Base-by-base conservation (phyloP, 2,888 invertebrate species). In the Nemurella pictetii region DNA sequence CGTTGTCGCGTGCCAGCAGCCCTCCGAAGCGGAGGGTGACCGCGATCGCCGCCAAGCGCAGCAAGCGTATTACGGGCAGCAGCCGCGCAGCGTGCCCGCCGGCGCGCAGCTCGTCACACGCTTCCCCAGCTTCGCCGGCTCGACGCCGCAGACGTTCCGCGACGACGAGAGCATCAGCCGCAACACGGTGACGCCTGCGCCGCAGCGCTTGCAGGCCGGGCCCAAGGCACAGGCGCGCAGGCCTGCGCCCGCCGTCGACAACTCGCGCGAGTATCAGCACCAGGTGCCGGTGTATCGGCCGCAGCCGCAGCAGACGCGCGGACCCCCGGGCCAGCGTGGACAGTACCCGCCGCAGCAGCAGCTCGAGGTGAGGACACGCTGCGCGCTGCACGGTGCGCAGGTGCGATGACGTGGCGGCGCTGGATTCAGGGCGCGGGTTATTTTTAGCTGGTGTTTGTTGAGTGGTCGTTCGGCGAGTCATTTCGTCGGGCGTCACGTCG, bases 71-170 rank as follows among this genome's bases (percentile, higher is more conserved):
- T 87, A 86, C 85, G 85, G 86, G 0, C 85, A 85, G 32, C 87
- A 85, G 55, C 84, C 85, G 32, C 86, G 86, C 73, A 86, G 84
- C 32, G 36, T 73, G 82, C 55, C 72, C 55, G 27, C 27, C 36
- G 26, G 72, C 72, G 78, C 35, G 15, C 84, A 84, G 25, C 30
- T 77, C 27, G 81, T 80, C 26, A 30, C 35, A 5, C 82, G 84
- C n/a, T 86, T 83, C 35, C 80, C 86, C 9, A 84, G 80, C 32
- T 75, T 84, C n/a, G 84, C 84, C 26, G 74, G 85, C 29, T 85
- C 87, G 20, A 85, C 87, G 35, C 88, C 88, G 5, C 89, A 89
- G 77, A 88, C 87, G 15, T 89, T 89, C 87, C 87, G 88, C 77
- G 88, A 88, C 29, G 88, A 88, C 35, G 87, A 88, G 25, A 88